Base-by-base conservation (phyloP, 1,140 invertebrate genomes). In the Apis mellifera region DNA sequence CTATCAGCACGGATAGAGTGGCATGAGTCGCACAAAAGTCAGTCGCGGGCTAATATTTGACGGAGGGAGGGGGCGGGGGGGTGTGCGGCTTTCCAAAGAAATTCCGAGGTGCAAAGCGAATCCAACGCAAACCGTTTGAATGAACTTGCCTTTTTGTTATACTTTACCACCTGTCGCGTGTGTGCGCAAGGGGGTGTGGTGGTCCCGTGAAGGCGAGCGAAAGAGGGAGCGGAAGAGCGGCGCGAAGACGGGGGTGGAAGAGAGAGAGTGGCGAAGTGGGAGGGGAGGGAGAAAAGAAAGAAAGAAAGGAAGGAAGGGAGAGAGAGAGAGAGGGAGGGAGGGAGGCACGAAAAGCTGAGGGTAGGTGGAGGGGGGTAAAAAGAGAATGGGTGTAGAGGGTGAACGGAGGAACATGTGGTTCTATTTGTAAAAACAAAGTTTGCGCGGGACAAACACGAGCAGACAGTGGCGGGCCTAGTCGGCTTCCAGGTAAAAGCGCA, bases 341-440 rank as follows among this genome's bases (percentile, higher is more conserved):
- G 62, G 59, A 26, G 64, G 42, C 64, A 55, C 54, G 26, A 52
- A 75, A 77, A 79, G 70, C 81, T 64, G 71, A 66, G 64, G 72
- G 69, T 60, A 26, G 60, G 48, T 21, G 77, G 66, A 21, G 68
- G 68, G 64, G 59, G 21, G 70, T 62, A 17, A 54, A 52, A 68
- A 69, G 72, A 76, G 79, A 82, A 82, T 76, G 79, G 77, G 79
- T 73, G 79, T 73, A 87, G 86, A 85, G 87, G 84, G 83, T 77
- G 87, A 88, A 82, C 86, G 81, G 79, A 87, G 85, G 85, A 91
- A 92, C 90, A 90, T 90, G 90, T 90, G 89, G 90, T 91, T 92
- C 90, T 92, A 92, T 92, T 92, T 92, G 91, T 89, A 92, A 92
- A 92, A 92, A 92, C 90, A 92, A 92, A 92, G 91, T 92, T 92